phyloP scores from a whole-genome alignment of 2,888 invertebrate genomes.

The Aproaerema taeniolella region DNA sequence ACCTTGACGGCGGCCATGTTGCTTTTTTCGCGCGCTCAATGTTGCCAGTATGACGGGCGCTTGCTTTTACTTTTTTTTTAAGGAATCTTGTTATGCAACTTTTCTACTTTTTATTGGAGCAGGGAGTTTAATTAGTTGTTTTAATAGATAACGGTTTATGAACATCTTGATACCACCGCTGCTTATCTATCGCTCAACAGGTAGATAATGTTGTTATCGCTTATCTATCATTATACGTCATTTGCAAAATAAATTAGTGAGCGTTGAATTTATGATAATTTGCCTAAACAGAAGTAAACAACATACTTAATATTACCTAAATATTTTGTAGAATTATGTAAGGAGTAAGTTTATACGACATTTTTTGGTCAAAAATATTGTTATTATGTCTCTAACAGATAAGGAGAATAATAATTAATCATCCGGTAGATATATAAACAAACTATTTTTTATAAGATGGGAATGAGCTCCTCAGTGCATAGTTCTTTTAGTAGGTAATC shows the following conservation, averaged over 20 bases:
- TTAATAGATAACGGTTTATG: conserved; percentile 3
- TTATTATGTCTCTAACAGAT: too few species aligned
- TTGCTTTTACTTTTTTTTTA: conserved; percentile 52
- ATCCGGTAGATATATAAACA: too few species aligned
- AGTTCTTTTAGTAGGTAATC: too few species aligned
- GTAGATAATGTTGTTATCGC: neutral
- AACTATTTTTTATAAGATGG: too few species aligned
- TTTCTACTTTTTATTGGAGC: conserved; percentile 25
- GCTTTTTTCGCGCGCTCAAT: conserved; percentile 71
- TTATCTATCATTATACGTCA: conserved; percentile 12
- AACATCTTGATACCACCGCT: conserved; percentile 4
- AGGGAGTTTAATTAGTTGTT: conserved; percentile 6
- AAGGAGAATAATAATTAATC: too few species aligned
- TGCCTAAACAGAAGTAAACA: too few species aligned
- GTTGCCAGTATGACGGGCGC: conserved; percentile 65
- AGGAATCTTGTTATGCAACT: conserved; percentile 61
- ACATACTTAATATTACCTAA: too few species aligned
- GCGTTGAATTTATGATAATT: too few species aligned
- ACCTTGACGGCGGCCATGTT: conserved; percentile 70
- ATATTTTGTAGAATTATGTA: too few species aligned
- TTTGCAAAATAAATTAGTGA: conserved; percentile 5
- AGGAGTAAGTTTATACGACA: too few species aligned
- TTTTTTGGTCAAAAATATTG: too few species aligned
- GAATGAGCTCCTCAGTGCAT: too few species aligned
- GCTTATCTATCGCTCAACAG: conserved; percentile 3